These are phyloP conservation scores for Enteromius anoplus DNA, from an alignment of 2,797 vertebrate species.

Conservation along the genomic window DNA sequence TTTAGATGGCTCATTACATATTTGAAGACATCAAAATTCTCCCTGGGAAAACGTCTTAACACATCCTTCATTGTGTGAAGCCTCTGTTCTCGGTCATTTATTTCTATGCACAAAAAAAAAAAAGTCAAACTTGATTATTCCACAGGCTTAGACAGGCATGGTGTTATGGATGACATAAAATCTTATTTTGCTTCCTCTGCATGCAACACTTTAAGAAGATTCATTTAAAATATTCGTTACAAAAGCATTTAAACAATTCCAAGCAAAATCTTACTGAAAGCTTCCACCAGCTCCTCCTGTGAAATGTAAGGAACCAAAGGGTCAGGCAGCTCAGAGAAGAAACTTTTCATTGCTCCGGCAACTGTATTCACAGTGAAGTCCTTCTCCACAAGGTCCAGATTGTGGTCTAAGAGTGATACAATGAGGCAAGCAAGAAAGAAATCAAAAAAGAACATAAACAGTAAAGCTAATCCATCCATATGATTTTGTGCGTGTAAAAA, in stretches of 20 bases:
- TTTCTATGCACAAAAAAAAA: conserved; percentile 78
- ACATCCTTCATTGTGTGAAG: conserved; percentile 92
- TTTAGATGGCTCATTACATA: conserved; percentile 92
- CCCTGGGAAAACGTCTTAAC: conserved; percentile 89
- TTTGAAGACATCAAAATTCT: conserved; percentile 96
- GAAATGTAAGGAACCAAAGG: conserved; percentile 90
- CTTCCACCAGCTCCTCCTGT: conserved; percentile 92
- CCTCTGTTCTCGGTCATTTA: conserved; percentile 92
- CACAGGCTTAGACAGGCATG: not conserved
- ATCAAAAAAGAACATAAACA: not conserved
- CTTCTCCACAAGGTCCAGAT: conserved; percentile 93
- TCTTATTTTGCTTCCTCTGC: not conserved
- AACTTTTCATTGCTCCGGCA: conserved; percentile 94
- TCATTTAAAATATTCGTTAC: not conserved
- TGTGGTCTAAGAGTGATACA: conserved; percentile 79
- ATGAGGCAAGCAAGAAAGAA: not conserved
- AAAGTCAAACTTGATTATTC: not conserved
- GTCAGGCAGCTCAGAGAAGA: conserved; percentile 95
- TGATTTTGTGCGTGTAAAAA: not conserved
- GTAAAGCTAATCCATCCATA: conserved; percentile 15
- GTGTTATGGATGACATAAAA: not conserved
- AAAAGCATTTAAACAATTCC: not conserved
- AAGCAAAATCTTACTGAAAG: conserved; percentile 87
- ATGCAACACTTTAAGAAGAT: not conserved
- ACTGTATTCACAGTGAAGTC: conserved; percentile 96